Conservation (phyloP, 2,797 vertebrate genomes). For the Lindbergichthys nudifrons region DNA sequence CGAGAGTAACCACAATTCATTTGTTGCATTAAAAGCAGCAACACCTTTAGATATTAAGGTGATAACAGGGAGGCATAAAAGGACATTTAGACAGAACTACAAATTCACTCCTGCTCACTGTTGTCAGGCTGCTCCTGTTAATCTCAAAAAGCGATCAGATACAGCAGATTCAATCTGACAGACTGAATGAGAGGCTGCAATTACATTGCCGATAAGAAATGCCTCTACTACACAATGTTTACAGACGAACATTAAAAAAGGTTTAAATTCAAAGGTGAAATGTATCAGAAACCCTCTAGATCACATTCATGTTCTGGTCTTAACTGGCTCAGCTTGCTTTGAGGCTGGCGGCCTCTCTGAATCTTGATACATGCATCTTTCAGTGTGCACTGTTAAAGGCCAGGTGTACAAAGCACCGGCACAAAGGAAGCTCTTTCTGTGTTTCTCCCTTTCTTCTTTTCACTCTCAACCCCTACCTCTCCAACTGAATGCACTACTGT, state of each 20-base stretch:
- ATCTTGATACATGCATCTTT: slow-evolving; percentile 21
- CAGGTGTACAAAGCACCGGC: slow-evolving; percentile 41
- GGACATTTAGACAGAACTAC: slow-evolving; percentile 39
- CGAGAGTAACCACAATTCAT: background rate
- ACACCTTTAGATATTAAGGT: slow-evolving; percentile 10
- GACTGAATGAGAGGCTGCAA: slow-evolving; percentile 49
- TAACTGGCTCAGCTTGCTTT: slow-evolving; percentile 9
- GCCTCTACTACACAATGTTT: background rate
- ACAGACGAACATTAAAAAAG: background rate
- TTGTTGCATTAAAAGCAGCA: slow-evolving; percentile 3
- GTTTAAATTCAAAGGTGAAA: slow-evolving; percentile 10
- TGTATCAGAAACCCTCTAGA: background rate
- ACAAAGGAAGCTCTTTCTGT: slow-evolving; percentile 55
- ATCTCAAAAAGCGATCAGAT: slow-evolving; percentile 57
- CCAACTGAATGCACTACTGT: slow-evolving; percentile 6
- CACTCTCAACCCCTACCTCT: slow-evolving; percentile 20
- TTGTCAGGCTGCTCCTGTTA: slow-evolving; percentile 30
- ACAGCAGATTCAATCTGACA: slow-evolving; percentile 44
- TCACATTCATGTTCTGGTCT: background rate
- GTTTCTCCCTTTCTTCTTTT: slow-evolving; percentile 28
- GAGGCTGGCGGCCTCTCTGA: background rate
- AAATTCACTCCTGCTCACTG: slow-evolving; percentile 16
- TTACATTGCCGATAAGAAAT: slow-evolving; percentile 51
- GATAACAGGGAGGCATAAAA: slow-evolving; percentile 39
- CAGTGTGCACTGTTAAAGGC: slow-evolving; percentile 27